These are phyloP conservation scores for Drepanosiphum platanoidis DNA, from an alignment of 2,888 invertebrate species.

Conservation along the genomic window DNA sequence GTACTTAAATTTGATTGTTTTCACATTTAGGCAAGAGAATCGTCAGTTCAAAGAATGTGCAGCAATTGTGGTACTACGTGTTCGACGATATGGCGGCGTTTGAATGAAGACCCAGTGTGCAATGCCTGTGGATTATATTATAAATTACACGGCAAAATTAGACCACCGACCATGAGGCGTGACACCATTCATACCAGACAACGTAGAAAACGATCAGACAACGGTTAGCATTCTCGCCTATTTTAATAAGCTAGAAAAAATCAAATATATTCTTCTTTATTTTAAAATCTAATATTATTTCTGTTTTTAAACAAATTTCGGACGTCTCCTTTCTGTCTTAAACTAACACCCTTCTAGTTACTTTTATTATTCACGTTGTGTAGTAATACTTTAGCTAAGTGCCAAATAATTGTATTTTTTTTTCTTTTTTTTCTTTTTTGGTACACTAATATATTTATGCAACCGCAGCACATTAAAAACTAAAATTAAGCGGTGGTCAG, in stretches of 20 bases:
- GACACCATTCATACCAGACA: slow-evolving; percentile 95
- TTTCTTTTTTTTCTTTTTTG: slow-evolving; percentile 43
- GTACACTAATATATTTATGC: slow-evolving; percentile 61
- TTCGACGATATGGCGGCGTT: slow-evolving; percentile 96
- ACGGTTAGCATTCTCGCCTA: slow-evolving; percentile 59
- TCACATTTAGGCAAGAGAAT: slow-evolving; percentile 51
- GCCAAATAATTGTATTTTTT: slow-evolving; percentile 54
- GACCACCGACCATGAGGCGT: slow-evolving; percentile 93
- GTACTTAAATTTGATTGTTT: background rate
- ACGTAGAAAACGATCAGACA: slow-evolving; percentile 68
- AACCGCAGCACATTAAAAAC: slow-evolving; percentile 60
- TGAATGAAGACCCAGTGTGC: slow-evolving; percentile 97
- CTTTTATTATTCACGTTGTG: slow-evolving; percentile 56
- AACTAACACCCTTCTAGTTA: slow-evolving; percentile 61
- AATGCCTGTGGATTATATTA: slow-evolving; percentile 98
- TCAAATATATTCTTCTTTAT: slow-evolving; percentile 37
- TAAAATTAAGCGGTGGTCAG: slow-evolving; percentile 57
- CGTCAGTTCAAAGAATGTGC: slow-evolving; percentile 71
- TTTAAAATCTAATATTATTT: slow-evolving; percentile 36
- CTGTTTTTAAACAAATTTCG: slow-evolving; percentile 43
- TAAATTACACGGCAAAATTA: slow-evolving; percentile 92
- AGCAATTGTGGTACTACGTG: slow-evolving; percentile 96
- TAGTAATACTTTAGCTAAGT: slow-evolving; percentile 52
- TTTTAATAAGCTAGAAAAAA: slow-evolving; percentile 40
- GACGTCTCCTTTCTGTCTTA: slow-evolving; percentile 57